Evolutionary conservation across 1,140 invertebrate genomes (phyloP), one percentile per base, ranked within the genome.

Genomic region (Papilio xuthus): DNA sequence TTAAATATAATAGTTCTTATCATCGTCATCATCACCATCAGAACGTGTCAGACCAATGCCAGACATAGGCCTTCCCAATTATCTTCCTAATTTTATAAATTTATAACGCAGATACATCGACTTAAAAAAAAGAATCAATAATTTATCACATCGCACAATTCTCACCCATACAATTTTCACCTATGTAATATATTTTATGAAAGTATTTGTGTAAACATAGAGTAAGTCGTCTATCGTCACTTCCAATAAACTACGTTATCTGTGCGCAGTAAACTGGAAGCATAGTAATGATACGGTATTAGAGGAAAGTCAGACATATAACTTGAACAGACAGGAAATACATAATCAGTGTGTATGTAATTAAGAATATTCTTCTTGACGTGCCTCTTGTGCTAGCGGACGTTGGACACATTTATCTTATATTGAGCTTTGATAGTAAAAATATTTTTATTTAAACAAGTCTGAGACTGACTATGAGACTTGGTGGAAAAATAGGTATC

Each of bases 241-340:
- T 60, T 60, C 56, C 56, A 60, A 60, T 60, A 18, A 60, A 60
- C 23, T 26, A 60, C 13, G 20, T 60, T 60, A 60, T 60, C 56
- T 26, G 23, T 60, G 56, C 23, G 56, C 56, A 60, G 13, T 60
- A 60, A 60, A 60, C 56, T 60, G 56, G 56, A 60, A 60, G 56
- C 56, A 60, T 60, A 60, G 56, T 60, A 60, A 60, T 60, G 20
- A 60, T 26, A 60, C 10, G 10, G 18, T 26, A 26, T 53, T 53
- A 60, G 1, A 60, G 56, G 23, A 60, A 60, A 60, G 56, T 60
- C 20, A 60, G 56, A 60, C 20, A 10, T 13, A 4, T 60, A 60
- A 60, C 23, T n/a, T 9, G 23, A 10, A 10, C 12, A 13, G 23
- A 26, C 10, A 60, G 23, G 23, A 26, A 60, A 20, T 53, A 53